Evolutionary conservation across 2,888 invertebrate species (phyloP), one percentile per base, ranked within the genome.

Genomic region (Acanthopleura granulata): DNA sequence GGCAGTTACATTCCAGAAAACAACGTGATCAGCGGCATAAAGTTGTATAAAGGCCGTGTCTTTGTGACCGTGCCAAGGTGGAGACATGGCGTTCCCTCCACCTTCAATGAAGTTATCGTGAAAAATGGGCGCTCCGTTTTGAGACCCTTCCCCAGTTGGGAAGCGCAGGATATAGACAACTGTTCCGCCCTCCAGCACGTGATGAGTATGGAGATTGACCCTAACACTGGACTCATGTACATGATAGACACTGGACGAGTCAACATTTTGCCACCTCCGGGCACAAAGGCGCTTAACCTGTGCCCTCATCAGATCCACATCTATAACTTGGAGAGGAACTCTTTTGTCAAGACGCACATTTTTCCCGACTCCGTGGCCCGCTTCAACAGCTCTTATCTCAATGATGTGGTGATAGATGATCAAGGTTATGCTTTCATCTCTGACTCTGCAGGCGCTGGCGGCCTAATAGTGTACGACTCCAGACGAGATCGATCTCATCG

Each of bases 181-280:
- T 86, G 86, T 69, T 72, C 77, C 16, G 85, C 83, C 0, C 76
- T 87, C 22, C 87, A 87, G 73, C 83, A 81, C 72, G 85, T 84
- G 18, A 84, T 84, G 76, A 84, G 84, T 69, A 85, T 87, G 80
- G 85, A 85, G 74, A 78, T 87, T 14, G 86, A 85, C 74, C 85
- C 85, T 29, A 83, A 82, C 74, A 80, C 80, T 11, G 85, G 84
- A 6, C 78, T 78, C 49, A 83, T 87, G 85, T 87, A 82, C 78
- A 83, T 87, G 14, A 83, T 86, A 62, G 87, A 87, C 75, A 82
- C 79, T 16, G 86, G 87, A 14, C 74, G 62, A 66, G 61, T 74
- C 6, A 57, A 79, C 40, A 78, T 74, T 18, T 51, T 78, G 12
- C 27, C 51, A 15, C 27, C 51, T 1, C n/a, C n/a, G n/a, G 75